Conservation (phyloP, 1,140 invertebrate species). For the Phocides pigmalion region DNA sequence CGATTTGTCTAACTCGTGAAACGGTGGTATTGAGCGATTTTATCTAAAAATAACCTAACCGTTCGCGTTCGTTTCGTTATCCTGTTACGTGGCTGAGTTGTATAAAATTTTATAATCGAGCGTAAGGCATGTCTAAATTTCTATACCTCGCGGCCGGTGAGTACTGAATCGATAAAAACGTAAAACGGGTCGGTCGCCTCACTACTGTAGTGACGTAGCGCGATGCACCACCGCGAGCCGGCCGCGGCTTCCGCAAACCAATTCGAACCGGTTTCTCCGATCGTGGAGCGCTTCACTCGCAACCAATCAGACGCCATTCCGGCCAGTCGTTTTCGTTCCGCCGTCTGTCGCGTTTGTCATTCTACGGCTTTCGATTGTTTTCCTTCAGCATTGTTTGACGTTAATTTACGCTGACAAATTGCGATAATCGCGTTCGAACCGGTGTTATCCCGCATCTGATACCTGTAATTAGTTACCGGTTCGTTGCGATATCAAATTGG, state of each 20-base stretch:
- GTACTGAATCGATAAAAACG: constrained; percentile 62
- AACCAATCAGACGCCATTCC: constrained; percentile 71
- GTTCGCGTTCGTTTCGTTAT: background rate
- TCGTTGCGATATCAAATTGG: background rate
- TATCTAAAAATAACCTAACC: constrained; percentile 29
- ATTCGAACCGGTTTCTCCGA: constrained; percentile 75
- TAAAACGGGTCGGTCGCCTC: constrained; percentile 47
- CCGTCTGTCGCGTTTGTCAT: constrained; percentile 45
- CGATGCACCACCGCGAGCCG: constrained; percentile 70
- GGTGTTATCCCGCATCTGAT: constrained; percentile 47
- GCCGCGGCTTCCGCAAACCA: constrained; percentile 68
- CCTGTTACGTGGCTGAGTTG: background rate
- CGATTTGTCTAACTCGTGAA: constrained; percentile 42
- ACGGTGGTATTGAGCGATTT: constrained; percentile 29
- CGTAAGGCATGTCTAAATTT: background rate
- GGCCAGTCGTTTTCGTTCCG: constrained; percentile 61
- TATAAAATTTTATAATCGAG: constrained; percentile 1
- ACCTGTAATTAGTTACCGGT: constrained; percentile 6
- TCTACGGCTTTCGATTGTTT: constrained; percentile 42
- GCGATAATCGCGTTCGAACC: constrained; percentile 47
- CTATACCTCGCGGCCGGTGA: background rate
- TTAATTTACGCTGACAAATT: constrained; percentile 48
- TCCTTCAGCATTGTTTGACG: constrained; percentile 39
- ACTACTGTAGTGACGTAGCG: constrained; percentile 59
- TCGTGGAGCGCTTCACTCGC: constrained; percentile 61